Base-by-base conservation (phyloP, 2,797 vertebrate species). In the Luscinia megarhynchos region DNA sequence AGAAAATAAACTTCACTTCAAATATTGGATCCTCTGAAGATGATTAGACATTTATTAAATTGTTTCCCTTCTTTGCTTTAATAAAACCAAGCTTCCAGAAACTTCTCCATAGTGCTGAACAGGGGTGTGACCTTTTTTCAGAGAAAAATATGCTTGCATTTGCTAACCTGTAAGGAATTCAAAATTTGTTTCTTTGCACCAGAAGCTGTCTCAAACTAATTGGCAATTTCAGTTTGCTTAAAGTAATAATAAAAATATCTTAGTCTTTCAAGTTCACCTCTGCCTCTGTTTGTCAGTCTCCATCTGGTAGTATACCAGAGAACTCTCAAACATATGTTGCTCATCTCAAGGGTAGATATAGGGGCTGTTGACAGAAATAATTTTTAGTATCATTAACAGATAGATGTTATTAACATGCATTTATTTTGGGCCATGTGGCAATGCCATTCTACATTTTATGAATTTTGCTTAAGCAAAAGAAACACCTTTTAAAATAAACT, bases 251-350 rank as follows among this genome's bases (percentile, higher is more conserved):
- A 38, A 32, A 57, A 20, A 0, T 18, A 0, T 2, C 8, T 10
- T 26, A 38, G 51, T 74, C 50, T 84, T 87, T 87, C 78, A 95
- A 26, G 76, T 93, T 95, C 51, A 91, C 48, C 58, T 93, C 72
- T 94, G 68, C 38, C 23, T 89, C 15, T 90, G 21, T 91, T 83
- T 91, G 75, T 84, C 83, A 51, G 15, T 54, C 63, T 90, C 77
- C 64, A 58, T 92, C 81, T 94, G 75, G 29, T 67, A 83, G 58
- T 66, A 38, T 48, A 68, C 38, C 22, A 68, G 64, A 68, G 89
- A 83, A n/a, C 43, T 89, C 74, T 62, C 23, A 73, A 89, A 68
- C 70, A 55, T 84, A 78, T 58, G 45, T 72, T 89, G 38, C 29
- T 61, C 30, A 30, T 68, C 54, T 89, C 78, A 91, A 85, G 68